Conservation (phyloP, 2,797 vertebrate species). For the Alectoris magna region DNA sequence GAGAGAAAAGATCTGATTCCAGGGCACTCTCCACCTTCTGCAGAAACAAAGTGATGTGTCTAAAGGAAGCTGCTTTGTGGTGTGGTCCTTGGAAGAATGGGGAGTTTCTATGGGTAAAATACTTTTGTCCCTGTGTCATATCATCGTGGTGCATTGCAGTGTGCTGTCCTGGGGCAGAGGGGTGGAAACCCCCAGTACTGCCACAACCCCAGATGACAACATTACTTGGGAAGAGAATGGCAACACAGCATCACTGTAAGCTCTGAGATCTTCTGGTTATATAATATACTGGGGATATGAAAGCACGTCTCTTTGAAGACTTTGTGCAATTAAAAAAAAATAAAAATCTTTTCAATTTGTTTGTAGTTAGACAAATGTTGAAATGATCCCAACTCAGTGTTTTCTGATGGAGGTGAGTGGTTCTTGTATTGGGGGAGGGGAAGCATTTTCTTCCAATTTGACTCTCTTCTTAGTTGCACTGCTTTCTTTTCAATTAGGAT, state of each 20-base stretch:
- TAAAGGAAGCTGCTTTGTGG: not conserved
- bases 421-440: not conserved
- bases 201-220: not conserved
- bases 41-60: not conserved
- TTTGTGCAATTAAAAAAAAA: not conserved
- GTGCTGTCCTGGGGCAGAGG: not conserved
- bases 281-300: not conserved
- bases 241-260: not conserved
- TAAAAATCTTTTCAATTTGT: not conserved
- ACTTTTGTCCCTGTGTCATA: not conserved
- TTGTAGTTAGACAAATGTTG: not conserved
- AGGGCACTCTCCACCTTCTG: not conserved
- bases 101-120: not conserved
- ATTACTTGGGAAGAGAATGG: not conserved
- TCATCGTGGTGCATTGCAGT: fast-evolving
- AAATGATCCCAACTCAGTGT: not conserved
- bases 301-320: not conserved
- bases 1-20: not conserved
- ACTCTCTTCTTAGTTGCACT: not conserved
- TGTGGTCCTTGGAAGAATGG: not conserved
- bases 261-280: not conserved
- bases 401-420: not conserved
- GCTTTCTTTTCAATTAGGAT: not conserved
- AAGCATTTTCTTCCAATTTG: not conserved
- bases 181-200: not conserved